phyloP scores from a whole-genome alignment of 2,888 invertebrate species.

The Coronaproctus castanopsis region DNA sequence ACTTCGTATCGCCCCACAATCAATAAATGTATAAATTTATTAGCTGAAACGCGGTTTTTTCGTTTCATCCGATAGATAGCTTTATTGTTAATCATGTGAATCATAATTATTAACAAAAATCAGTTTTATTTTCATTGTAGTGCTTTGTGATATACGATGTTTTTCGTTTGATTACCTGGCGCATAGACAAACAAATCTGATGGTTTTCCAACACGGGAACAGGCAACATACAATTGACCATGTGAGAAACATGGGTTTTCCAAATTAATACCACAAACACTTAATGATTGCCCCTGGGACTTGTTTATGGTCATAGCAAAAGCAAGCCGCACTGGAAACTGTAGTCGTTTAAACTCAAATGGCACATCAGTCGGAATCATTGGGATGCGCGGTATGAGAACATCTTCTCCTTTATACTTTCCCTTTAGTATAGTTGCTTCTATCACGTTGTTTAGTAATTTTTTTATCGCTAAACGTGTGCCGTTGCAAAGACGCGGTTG shows the following conservation, averaged over 20 bases:
- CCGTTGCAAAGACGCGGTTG: not conserved
- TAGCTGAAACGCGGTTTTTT: no score
- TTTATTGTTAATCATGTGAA: not conserved
- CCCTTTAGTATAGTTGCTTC: not conserved
- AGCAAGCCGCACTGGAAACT: not conserved
- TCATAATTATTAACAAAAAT: not conserved
- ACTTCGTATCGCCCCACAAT: no score
- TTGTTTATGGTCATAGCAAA: not conserved
- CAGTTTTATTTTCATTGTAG: not conserved
- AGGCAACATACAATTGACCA: not conserved
- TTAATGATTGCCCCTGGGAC: not conserved
- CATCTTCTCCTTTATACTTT: not conserved
- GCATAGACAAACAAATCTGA: not conserved
- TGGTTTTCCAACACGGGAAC: not conserved
- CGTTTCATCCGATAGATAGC: no score
- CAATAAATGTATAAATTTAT: no score
- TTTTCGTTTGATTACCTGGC: not conserved
- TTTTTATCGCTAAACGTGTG: not conserved
- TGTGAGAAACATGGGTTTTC: not conserved
- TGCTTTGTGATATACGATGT: not conserved
- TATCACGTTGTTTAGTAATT: not conserved
- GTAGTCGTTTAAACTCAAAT: not conserved
- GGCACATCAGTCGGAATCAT: not conserved
- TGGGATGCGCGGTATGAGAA: not conserved
- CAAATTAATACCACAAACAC: not conserved